A percentile compares a stretch with the other conserved stretches of the same genome.
phyloP scores from a whole-genome alignment of 1,140 invertebrate genomes.

The Pachypeltis micranthus region DNA sequence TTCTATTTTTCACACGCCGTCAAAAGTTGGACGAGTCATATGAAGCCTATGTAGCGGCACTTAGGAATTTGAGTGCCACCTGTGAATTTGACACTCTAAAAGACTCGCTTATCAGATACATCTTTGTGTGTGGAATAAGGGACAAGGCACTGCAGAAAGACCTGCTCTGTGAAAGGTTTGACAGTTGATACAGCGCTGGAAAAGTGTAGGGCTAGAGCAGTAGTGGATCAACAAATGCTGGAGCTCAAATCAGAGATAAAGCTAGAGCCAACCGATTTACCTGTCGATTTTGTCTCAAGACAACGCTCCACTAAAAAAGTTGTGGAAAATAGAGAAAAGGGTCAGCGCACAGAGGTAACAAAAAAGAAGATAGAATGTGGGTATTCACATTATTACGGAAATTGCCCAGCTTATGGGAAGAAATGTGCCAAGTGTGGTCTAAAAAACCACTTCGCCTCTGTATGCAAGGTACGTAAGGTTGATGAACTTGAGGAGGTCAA shows the following conservation, averaged over 20 bases:
- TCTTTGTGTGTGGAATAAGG: conserved; percentile 4
- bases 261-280: too few relatives aligned
- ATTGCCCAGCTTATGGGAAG: conserved; percentile 5
- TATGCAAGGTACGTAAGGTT: background rate
- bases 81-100: background rate
- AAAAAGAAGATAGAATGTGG: background rate
- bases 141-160: background rate
- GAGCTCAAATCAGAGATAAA: too few relatives aligned
- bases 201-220: background rate
- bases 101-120: background rate
- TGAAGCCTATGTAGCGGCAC: background rate
- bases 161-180: background rate
- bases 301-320: background rate
- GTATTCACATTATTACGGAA: conserved; percentile 3
- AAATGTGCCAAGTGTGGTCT: background rate
- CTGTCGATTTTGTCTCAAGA: background rate
- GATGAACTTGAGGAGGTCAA: background rate
- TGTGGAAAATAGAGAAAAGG: background rate
- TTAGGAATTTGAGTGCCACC: background rate
- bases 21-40: background rate
- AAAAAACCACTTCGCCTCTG: background rate
- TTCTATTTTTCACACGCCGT: background rate
- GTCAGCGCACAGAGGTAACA: background rate
- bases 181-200: background rate
- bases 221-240: background rate